Percentiles rank a stretch among this genome's conserved stretches.
phyloP scores from a whole-genome alignment of 2,797 vertebrate species.

The Typhlichthys subterraneus region DNA sequence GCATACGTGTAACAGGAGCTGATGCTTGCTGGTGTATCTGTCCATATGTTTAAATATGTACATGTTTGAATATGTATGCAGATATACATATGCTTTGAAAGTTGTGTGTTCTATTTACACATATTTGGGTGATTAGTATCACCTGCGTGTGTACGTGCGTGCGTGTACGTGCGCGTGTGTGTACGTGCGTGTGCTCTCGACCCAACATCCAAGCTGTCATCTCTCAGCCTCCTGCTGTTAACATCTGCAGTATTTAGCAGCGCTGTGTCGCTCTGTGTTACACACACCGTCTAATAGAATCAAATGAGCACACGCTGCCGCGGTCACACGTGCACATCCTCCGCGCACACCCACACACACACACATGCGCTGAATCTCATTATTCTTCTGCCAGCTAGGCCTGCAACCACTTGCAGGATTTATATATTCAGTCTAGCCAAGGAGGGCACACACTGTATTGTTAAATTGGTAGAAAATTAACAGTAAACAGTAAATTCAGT shows the following conservation, averaged over 20 bases:
- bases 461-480: no score
- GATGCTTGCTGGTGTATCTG: no score
- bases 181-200: slow-evolving; percentile 51
- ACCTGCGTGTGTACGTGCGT: neutral
- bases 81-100: no score
- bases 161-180: slow-evolving; percentile 32
- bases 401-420: slow-evolving; percentile 16
- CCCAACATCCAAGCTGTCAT: slow-evolving; percentile 87
- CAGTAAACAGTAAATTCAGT: no score
- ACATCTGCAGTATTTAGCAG: slow-evolving; percentile 84
- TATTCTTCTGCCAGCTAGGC: slow-evolving; percentile 22
- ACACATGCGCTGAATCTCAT: slow-evolving; percentile 16
- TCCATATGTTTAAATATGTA: no score
- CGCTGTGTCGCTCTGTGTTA: slow-evolving; percentile 50
- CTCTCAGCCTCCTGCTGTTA: slow-evolving; percentile 86
- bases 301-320: slow-evolving; percentile 58
- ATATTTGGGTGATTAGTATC: neutral
- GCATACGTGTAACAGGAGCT: no score
- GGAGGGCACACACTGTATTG: no score
- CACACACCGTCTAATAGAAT: slow-evolving; percentile 58
- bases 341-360: neutral
- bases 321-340: slow-evolving; percentile 33
- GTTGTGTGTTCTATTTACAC: no score
- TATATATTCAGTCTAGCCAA: neutral
- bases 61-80: no score